Evolutionary conservation across 2,888 invertebrate species (phyloP), one percentile per base, ranked within the genome.

Genomic region (Dusona sp.): DNA sequence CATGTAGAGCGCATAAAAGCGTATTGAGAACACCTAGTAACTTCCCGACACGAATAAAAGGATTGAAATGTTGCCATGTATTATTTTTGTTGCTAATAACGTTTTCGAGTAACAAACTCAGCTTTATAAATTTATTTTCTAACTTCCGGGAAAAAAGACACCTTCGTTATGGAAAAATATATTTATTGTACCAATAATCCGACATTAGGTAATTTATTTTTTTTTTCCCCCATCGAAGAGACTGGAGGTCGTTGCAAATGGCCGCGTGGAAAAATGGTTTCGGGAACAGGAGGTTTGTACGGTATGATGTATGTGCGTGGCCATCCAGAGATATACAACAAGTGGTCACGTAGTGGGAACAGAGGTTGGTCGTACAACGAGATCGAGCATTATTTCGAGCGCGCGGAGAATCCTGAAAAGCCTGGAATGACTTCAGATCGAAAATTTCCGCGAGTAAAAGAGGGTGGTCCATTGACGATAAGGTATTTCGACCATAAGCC

Each of bases 251-350:
- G 90, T 2, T 95, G 95, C 88, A 90, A 90, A 13, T 95, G 95
- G 95, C 95, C 95, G 0, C 93, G 96, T 25, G 95, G 95, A 0
- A 95, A 94, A 87, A 95, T 95, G 92, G 92, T 96, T 51, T 96
- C 96, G 13, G 96, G 96, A 6, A 95, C 95, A 0, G 95, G 95
- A 33, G 95, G 95, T 1, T 94, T 96, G 67, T 96, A 96, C 91
- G 96, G 95, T 3, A 96, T 96, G 95, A 94, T 96, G 89, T 96
- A 96, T 91, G 94, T 95, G 0, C 94, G 96, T 33, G 96, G 96
- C 0, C 95, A 95, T 89, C 95, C 94, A 0, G 92, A 93, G 19
- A 95, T 96, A 80, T 96, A 95, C 87, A 94, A 95, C 84, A 92
- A 94, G 65, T 96, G 96, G 96, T 94, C 95, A 64, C 92, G 93